Percentiles rank a stretch among this genome's conserved stretches.
phyloP scores from a whole-genome alignment of 2,888 invertebrate species.

The Dioctria linearis region DNA sequence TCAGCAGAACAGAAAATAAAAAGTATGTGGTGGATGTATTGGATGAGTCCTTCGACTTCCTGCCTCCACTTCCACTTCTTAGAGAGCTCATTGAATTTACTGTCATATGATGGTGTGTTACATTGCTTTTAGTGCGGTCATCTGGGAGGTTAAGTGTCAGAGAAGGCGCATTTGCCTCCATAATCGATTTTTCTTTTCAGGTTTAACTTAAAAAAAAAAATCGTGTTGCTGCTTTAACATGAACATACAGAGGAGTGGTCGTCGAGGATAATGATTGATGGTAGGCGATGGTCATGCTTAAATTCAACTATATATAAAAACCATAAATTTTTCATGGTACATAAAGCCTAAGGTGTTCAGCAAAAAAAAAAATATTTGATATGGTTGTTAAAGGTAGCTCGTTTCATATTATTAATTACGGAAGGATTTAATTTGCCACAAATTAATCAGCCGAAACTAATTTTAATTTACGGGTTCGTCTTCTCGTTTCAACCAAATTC shows the following conservation, averaged over 20 bases:
- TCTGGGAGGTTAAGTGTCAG: neutral
- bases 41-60: too few relatives aligned
- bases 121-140: neutral
- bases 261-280: conserved; percentile 25
- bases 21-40: too few relatives aligned
- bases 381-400: neutral
- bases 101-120: conserved; percentile 12
- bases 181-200: conserved; percentile 16
- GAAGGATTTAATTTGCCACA: conserved; percentile 8
- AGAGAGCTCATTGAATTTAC: conserved; percentile 19
- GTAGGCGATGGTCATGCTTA: conserved; percentile 3
- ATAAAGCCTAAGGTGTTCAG: neutral
- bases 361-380: neutral
- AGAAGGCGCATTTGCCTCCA: neutral
- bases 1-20: conserved; percentile 1
- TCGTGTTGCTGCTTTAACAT: neutral
- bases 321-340: neutral
- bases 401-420: neutral
- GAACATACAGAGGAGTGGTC: conserved; percentile 5
- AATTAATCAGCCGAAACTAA: conserved; percentile 45
- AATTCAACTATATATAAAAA: conserved; percentile 1
- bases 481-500: neutral
- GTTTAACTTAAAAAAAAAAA: neutral
- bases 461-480: conserved; percentile 37
- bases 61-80: neutral